phyloP scores from a whole-genome alignment of 2,113 vertebrate species.

The Lagopus muta region DNA sequence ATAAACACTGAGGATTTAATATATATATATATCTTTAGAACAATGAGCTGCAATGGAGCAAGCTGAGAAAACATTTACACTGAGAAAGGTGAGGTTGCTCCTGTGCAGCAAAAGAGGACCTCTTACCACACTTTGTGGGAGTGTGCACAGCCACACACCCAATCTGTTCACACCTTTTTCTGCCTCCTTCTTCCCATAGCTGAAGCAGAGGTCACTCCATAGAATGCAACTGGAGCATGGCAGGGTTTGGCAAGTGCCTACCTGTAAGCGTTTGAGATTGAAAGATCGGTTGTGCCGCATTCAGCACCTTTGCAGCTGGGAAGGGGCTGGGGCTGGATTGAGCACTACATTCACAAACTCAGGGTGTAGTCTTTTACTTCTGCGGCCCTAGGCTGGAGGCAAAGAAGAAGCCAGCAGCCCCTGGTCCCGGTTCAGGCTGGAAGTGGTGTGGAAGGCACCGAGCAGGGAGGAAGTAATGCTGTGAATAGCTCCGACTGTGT shows the following conservation, averaged over 20 bases:
- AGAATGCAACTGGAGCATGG: background rate
- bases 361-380: background rate
- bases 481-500: background rate
- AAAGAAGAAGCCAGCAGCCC: background rate
- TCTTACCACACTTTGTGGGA: background rate
- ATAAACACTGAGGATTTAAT: background rate
- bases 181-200: background rate
- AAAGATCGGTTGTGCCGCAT: conserved; percentile 48
- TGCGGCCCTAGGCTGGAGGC: background rate
- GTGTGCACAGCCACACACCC: background rate
- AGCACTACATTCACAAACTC: background rate
- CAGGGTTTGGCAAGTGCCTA: conserved; percentile 16
- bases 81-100: background rate
- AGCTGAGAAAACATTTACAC: background rate
- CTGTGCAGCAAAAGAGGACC: background rate
- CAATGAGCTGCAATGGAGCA: background rate
- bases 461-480: background rate
- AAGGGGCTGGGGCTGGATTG: conserved; percentile 28
- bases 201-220: background rate
- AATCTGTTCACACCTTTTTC: background rate
- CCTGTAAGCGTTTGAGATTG: background rate
- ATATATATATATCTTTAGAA: background rate
- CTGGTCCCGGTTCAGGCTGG: background rate
- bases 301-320: background rate
- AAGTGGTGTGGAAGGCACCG: background rate